Conservation (phyloP, 2,113 vertebrate genomes). For the Festucalex cinctus region DNA sequence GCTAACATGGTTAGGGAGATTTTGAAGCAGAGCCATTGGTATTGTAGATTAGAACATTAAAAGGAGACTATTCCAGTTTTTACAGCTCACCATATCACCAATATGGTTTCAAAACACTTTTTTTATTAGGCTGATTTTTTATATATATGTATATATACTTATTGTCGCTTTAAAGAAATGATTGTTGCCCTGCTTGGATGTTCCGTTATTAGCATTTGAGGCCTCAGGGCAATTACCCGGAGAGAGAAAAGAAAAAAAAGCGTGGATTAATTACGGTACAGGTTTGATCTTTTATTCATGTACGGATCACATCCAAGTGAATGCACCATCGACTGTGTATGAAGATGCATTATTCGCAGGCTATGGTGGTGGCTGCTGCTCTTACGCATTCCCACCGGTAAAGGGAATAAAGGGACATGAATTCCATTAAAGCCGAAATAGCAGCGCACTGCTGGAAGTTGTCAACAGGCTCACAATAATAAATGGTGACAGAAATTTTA, state of each 20-base stretch:
- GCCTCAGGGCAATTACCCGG: constrained; percentile 17
- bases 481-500: constrained; percentile 12
- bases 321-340: constrained; percentile 3
- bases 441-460: background rate
- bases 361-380: background rate
- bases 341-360: constrained; percentile 8
- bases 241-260: constrained; percentile 5
- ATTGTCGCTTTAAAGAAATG: background rate
- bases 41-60: background rate
- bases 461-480: constrained; percentile 12
- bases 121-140: background rate
- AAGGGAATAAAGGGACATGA: constrained; percentile 13
- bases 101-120: background rate
- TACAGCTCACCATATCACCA: background rate
- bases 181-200: constrained; percentile 14
- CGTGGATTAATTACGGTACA: constrained; percentile 3
- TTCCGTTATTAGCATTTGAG: constrained; percentile 10
- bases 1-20: background rate
- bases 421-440: constrained; percentile 24
- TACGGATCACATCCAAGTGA: background rate
- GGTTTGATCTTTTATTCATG: constrained; percentile 2
- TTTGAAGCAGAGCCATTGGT: background rate
- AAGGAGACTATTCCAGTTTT: background rate
- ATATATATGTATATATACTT: background rate
- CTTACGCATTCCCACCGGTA: constrained; percentile 6